Base-by-base conservation (phyloP, 1,140 invertebrate genomes). In the Ylistrum balloti region DNA sequence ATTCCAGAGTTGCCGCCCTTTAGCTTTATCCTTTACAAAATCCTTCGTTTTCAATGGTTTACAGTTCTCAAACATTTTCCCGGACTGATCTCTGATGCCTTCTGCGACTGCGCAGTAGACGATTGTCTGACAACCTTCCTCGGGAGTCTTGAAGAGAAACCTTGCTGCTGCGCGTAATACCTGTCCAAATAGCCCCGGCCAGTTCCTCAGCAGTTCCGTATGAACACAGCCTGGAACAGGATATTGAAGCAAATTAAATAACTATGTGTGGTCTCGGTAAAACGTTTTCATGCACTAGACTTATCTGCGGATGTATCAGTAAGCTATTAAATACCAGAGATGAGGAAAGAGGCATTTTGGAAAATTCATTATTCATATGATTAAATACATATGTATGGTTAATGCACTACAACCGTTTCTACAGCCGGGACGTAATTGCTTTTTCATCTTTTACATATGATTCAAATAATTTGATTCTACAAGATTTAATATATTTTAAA, bases 81-180 rank as follows among this genome's bases (percentile, higher is more conserved):
- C 95, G 3, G 95, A 95, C 48, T 94, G 88, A 13, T 95, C 94
- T 13, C 93, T 88, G 0, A 95, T 85, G 0, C 94, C 92, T 86
- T 95, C 94, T 22, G 92, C 94, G 10, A 95, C 94, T 20, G 95
- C 95, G 41, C 94, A 95, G 90, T 94, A 94, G 10, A 96, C 93
- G 88, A 95, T 91, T 33, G 94, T 95, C 88, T 96, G 95, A 89
- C 94, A 94, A 33, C 95, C 95, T 33, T 95, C 93, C 33, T 95
- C 94, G 0, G 94, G 93, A 0, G 93, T 90, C 89, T 96, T 96
- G 90, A 96, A 95, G 86, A 96, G 92, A 35, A 95, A 85, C 88
- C 93, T 92, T 0, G 92, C 85, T 34, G 93, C 87, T 17, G 90
- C 91, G 13, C 95, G 91, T 28, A 95, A 88, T 7, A 95, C 0